Percentiles rank a stretch among this genome's conserved stretches.
Conservation (phyloP, 2,888 invertebrate species). For the Epicampocera succincta region DNA sequence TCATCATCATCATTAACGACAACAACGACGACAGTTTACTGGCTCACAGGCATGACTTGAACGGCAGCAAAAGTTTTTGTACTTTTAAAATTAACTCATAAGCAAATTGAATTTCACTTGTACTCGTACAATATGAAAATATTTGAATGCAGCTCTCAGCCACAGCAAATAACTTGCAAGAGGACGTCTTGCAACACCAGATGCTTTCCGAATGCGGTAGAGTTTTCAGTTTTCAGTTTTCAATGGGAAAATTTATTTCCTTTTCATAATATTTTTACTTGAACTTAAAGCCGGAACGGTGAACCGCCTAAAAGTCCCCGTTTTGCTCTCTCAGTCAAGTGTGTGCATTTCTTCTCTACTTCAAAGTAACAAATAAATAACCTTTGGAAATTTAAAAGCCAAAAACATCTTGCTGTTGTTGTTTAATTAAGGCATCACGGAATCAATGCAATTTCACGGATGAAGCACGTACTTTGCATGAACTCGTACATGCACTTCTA, state of each 20-base stretch:
- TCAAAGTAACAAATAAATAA: conserved; percentile 24
- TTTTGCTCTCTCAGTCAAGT: too few species aligned
- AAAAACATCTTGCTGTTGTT: conserved; percentile 30
- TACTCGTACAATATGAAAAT: not conserved
- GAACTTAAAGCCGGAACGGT: too few species aligned
- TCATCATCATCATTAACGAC: conserved; percentile 29
- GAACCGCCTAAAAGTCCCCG: too few species aligned
- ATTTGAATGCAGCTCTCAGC: not conserved
- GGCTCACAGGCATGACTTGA: conserved; percentile 37
- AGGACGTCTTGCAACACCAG: too few species aligned
- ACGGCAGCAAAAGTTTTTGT: conserved; percentile 60
- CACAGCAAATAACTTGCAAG: not conserved
- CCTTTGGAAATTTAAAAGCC: conserved; percentile 27
- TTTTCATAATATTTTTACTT: too few species aligned
- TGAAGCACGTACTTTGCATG: conserved; percentile 65
- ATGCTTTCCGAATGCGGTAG: too few species aligned
- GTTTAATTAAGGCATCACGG: conserved; percentile 65
- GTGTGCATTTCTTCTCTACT: not conserved
- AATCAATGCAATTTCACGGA: conserved; percentile 66
- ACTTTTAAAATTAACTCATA: conserved; percentile 60
- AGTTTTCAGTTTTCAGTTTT: too few species aligned
- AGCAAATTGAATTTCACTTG: conserved; percentile 54
- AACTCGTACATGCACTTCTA: conserved; percentile 41
- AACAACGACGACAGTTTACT: conserved; percentile 4
- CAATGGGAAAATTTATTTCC: too few species aligned